phyloP scores from a whole-genome alignment of 2,888 invertebrate genomes.

The Cerceris rybyensis region DNA sequence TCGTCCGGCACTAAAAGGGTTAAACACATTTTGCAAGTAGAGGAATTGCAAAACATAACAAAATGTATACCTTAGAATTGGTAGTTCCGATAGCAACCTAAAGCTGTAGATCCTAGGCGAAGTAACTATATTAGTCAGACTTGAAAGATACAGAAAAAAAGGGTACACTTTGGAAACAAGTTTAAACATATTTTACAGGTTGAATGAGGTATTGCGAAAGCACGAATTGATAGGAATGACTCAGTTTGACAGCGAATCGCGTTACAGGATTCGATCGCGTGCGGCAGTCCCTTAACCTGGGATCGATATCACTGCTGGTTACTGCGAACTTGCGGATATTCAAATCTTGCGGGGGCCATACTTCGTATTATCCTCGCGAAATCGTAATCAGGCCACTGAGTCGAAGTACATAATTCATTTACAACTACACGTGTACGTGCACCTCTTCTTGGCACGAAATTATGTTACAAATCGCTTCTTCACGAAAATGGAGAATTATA shows the following conservation, averaged over 20 bases:
- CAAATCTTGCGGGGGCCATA: constrained; percentile 66
- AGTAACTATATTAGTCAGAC: no score
- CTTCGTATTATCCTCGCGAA: constrained; percentile 65
- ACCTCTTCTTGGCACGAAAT: not conserved
- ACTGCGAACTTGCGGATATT: constrained; percentile 72
- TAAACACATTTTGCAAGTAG: no score
- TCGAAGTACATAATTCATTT: constrained; percentile 30
- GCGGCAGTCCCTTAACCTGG: constrained; percentile 70
- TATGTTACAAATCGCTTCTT: constrained; percentile 21
- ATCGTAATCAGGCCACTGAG: constrained; percentile 60
- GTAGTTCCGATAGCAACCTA: no score
- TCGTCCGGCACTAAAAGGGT: no score
- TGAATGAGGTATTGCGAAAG: not conserved
- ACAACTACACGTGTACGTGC: constrained; percentile 3
- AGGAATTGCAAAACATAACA: no score
- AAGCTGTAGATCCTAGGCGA: no score
- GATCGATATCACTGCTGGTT: constrained; percentile 79
- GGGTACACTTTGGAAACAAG: no score
- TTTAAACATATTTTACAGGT: no score
- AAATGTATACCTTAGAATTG: no score
- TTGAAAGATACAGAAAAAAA: no score
- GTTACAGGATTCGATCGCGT: constrained; percentile 77
- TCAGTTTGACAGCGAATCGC: constrained; percentile 64
- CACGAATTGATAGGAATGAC: constrained; percentile 59
- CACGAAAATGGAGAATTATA: constrained; percentile 1